phyloP scores from a whole-genome alignment of 2,797 vertebrate genomes.

The Pelochelys cantorii region DNA sequence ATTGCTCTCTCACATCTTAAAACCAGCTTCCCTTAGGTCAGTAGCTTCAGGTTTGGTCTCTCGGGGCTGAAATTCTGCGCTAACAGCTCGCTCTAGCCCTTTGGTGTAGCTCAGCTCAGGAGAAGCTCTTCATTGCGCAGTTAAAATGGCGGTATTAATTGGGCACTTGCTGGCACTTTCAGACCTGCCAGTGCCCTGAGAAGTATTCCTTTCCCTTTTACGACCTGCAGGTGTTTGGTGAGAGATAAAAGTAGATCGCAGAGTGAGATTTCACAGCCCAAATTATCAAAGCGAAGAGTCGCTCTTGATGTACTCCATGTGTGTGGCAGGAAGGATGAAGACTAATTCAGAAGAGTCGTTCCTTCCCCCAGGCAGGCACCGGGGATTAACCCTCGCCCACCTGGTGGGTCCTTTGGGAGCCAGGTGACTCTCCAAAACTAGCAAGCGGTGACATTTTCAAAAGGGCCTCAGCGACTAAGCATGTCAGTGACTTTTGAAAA shows the following conservation, averaged over 20 bases:
- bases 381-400: slow-evolving; percentile 72
- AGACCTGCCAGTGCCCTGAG: slow-evolving; percentile 66
- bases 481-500: not conserved
- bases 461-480: not conserved
- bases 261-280: slow-evolving; percentile 79
- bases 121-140: slow-evolving; percentile 42
- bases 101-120: slow-evolving; percentile 67
- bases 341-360: slow-evolving; percentile 79
- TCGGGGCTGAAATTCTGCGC: slow-evolving; percentile 55
- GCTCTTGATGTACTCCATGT: slow-evolving; percentile 83
- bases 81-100: slow-evolving; percentile 27
- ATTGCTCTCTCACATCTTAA: slow-evolving; percentile 21
- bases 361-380: slow-evolving; percentile 70
- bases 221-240: slow-evolving; percentile 82
- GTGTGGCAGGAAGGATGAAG: slow-evolving; percentile 84
- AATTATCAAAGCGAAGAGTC: slow-evolving; percentile 83
- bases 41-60: slow-evolving; percentile 43
- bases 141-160: slow-evolving; percentile 69
- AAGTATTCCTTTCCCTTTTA: slow-evolving; percentile 76
- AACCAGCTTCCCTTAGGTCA: not conserved
- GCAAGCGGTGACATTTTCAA: not conserved
- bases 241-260: slow-evolving; percentile 84
- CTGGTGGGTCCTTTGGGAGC: slow-evolving; percentile 9
- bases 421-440: not conserved
- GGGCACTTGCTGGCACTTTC: slow-evolving; percentile 72